Base-by-base conservation (phyloP, 2,888 invertebrate genomes). In the Graphium colonna region DNA sequence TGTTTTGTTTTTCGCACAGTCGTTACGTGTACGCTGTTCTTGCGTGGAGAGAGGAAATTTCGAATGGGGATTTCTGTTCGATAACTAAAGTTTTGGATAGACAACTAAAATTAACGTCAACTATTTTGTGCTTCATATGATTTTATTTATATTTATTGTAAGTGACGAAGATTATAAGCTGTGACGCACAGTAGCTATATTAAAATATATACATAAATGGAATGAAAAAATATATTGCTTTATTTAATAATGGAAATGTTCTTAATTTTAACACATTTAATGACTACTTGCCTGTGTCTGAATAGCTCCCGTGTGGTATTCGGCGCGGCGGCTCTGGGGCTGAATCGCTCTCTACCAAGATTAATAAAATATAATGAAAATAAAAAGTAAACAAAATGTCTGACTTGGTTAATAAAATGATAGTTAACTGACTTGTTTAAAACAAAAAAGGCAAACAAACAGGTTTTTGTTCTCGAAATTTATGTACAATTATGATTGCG, bases 301-400 rank as follows among this genome's bases (percentile, higher is more conserved):
- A 90, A 78, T 81, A 86, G 79, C 83, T 86, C 75, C 88, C 87
- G 67, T 87, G 82, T 63, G 89, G 80, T 51, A 90, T 83, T 75
- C 92, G 90, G 81, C 92, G 92, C 63, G 92, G 92, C 67, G 94
- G 91, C 71, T 92, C 91, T 67, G 93, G 93, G 67, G 91, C 91
- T 65, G 83, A 79, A 71, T 92, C 92, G 75, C 85, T 88, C 77
- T 93, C 92, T 93, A 91, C 66, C 79, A 80, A 75, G 74, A 77
- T 77, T 67, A 82, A 82, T 64, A 80, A 80, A 81, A 79, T 64
- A 73, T 60, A 63, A 72, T 72, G 68, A 71, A 76, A 60, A 67
- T 63, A 71, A 66, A 65, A 73, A 75, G 77, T 64, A 71, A 68
- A 71, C 62, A 71, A 59, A 67, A 63, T 13, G n/a, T 12, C n/a